Evolutionary conservation across 2,797 vertebrate genomes (phyloP).

Genomic region (Pseudomugil tenellus): DNA sequence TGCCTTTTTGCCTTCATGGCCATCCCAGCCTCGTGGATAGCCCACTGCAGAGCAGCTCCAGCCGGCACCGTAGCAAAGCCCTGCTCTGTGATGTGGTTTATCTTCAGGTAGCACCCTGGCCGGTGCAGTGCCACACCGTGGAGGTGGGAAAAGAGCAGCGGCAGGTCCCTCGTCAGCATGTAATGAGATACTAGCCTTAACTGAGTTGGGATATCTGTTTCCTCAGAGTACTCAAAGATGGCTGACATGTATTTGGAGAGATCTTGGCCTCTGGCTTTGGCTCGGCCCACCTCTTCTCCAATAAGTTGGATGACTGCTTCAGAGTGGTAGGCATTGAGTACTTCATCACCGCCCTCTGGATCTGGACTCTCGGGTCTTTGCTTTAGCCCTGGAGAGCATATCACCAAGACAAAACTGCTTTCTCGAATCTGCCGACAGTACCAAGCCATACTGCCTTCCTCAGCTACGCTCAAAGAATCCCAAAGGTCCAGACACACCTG

Average conservation of each 20-base stretch:
- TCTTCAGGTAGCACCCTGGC: slow-evolving; percentile 75
- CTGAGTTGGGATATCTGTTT: slow-evolving; percentile 75
- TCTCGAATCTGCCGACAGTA: slow-evolving; percentile 76
- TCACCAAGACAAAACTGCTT: slow-evolving; percentile 80
- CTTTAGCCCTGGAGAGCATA: slow-evolving; percentile 79
- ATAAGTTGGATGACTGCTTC: slow-evolving; percentile 67
- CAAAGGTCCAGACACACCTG: slow-evolving; percentile 85
- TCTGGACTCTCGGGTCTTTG: slow-evolving; percentile 24
- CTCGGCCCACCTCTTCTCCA: slow-evolving; percentile 76
- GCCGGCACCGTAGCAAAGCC: slow-evolving; percentile 70
- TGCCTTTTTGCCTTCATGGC: slow-evolving; percentile 19
- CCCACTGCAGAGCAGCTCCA: slow-evolving; percentile 74
- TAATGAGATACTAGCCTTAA: slow-evolving; percentile 79
- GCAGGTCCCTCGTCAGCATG: slow-evolving; percentile 73
- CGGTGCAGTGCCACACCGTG: slow-evolving; percentile 78
- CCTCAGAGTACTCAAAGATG: slow-evolving; percentile 79
- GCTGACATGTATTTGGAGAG: slow-evolving; percentile 84
- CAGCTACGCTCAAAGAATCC: slow-evolving; percentile 78
- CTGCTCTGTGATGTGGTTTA: slow-evolving; percentile 78
- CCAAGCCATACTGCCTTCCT: slow-evolving; percentile 80
- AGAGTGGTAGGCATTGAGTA: slow-evolving; percentile 22
- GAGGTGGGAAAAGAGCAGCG: slow-evolving; percentile 83
- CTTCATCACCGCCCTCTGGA: slow-evolving; percentile 7
- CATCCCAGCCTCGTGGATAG: slow-evolving; percentile 71
- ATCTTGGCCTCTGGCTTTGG: slow-evolving; percentile 71